Evolutionary conservation across 2,888 invertebrate species (phyloP), one percentile per base, ranked within the genome.

Genomic region (Euclidia mi): DNA sequence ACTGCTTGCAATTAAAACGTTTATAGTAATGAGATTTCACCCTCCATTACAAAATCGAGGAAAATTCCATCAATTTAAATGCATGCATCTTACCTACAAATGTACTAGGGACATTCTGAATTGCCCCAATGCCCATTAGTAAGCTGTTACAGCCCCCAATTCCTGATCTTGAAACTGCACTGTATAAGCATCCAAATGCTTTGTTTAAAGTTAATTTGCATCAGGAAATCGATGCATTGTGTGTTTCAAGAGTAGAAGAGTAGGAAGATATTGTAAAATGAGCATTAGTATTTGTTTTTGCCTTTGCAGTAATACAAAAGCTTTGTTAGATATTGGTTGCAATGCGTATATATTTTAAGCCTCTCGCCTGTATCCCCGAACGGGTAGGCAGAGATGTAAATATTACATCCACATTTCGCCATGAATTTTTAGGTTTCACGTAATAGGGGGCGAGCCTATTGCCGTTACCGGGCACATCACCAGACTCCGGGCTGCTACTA

Each of bases 1-100:
- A 49, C 38, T 34, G 38, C 44, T 29, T 12, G 25, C 43, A 56
- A 57, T 57, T 51, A 51, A 56, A 47, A 29, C 37, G 46, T 37
- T 46, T 18, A 46, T 20, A 29, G 10, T 46, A 34, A 50, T 35
- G 10, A 38, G 17, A 20, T 37, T 47, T 41, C 31, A 43, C 47
- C 44, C 14, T 15, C 15, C 56, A 35, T 48, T 37, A 46, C 10
- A 28, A 69, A 79, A 76, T 77, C 76, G 76, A 76, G 67, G 69
- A 72, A 82, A 82, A 83, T 81, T 81, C 83, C 72, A 57, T 66
- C 84, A 71, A 85, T 87, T 86, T 85, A 85, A 85, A 85, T 86
- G 86, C 86, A 86, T 82, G 77, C 80, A 68, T 81, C 82, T 77
- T 67, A 70, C 67, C 70, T 72, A 66, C 71, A 72, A 25, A 70